Conservation (phyloP, 2,888 invertebrate genomes). For the Limenitis camilla region DNA sequence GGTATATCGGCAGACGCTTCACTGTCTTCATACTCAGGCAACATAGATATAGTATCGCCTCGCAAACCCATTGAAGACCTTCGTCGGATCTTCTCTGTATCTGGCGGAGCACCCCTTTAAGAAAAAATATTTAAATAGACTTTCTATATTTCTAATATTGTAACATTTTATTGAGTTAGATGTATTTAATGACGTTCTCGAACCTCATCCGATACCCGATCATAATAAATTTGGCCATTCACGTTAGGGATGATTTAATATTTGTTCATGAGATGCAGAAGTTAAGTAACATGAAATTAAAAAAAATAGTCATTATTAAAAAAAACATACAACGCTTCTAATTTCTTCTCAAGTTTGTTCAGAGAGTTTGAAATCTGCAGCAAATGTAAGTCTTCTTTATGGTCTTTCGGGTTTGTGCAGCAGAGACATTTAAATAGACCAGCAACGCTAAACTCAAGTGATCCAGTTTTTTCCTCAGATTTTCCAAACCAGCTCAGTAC, state of each 20-base stretch:
- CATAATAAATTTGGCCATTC: no score
- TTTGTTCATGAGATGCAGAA: no score
- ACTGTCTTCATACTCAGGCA: conserved; percentile 55
- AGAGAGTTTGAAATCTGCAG: conserved; percentile 86
- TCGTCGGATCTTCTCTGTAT: conserved; percentile 32
- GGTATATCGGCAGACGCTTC: conserved; percentile 54
- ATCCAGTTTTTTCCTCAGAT: conserved; percentile 84
- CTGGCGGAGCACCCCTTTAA: conserved; percentile 33
- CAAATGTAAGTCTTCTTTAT: conserved; percentile 88
- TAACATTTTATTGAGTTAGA: no score
- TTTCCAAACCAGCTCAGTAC: conserved; percentile 83
- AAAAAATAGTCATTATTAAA: background rate
- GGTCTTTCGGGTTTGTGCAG: conserved; percentile 90
- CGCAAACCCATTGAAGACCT: conserved; percentile 49
- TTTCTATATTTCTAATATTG: no score
- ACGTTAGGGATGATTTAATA: no score
- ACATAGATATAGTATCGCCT: conserved; percentile 41
- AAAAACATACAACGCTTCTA: conserved; percentile 75
- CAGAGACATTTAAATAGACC: conserved; percentile 91
- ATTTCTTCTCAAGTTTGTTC: conserved; percentile 82
- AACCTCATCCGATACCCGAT: no score
- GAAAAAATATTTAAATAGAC: background rate
- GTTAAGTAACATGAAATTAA: background rate
- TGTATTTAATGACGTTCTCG: no score
- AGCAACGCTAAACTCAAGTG: conserved; percentile 87